Percentiles rank a stretch among this genome's conserved stretches.
phyloP scores from a whole-genome alignment of 1,140 invertebrate species.

The Eriocheir sinensis region DNA sequence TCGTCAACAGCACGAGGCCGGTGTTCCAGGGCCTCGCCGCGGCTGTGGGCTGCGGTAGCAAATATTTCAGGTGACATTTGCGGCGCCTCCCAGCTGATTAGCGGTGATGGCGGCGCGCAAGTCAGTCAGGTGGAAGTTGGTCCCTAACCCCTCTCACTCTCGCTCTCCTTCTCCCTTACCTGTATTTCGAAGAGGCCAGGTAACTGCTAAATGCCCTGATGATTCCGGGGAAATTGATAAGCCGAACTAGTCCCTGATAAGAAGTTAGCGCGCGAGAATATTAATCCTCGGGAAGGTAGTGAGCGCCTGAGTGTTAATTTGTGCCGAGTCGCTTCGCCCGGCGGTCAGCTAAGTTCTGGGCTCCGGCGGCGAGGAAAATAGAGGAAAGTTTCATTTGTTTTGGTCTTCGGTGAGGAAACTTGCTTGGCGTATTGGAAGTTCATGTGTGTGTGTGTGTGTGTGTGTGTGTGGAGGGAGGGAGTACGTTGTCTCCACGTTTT shows the following conservation, averaged over 20 bases:
- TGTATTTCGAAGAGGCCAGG: conserved; percentile 6
- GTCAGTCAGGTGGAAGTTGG: neutral
- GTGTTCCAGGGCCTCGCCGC: neutral
- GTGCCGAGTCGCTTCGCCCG: neutral
- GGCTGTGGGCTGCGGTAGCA: neutral
- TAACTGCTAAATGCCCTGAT: neutral
- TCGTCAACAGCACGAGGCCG: neutral
- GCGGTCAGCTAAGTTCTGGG: neutral
- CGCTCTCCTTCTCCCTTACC: neutral
- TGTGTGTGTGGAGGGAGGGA: neutral
- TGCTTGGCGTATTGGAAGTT: conserved; percentile 1
- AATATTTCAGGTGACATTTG: conserved; percentile 25
- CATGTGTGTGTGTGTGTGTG: neutral
- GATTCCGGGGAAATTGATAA: neutral
- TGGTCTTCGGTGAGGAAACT: neutral
- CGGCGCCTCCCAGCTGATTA: neutral
- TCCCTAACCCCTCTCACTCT: neutral
- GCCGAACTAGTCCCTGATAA: neutral
- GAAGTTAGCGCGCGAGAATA: conserved; percentile 13
- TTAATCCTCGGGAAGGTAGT: neutral
- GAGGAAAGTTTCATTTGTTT: conserved; percentile 4
- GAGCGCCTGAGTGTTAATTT: conserved; percentile 15
- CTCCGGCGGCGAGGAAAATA: conserved; percentile 1
- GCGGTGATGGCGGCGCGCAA: conserved; percentile 7
- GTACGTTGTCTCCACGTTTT: no score